These are phyloP conservation scores for Myopa tessellatipennis DNA, from an alignment of 2,888 invertebrate species.

Conservation along the genomic window DNA sequence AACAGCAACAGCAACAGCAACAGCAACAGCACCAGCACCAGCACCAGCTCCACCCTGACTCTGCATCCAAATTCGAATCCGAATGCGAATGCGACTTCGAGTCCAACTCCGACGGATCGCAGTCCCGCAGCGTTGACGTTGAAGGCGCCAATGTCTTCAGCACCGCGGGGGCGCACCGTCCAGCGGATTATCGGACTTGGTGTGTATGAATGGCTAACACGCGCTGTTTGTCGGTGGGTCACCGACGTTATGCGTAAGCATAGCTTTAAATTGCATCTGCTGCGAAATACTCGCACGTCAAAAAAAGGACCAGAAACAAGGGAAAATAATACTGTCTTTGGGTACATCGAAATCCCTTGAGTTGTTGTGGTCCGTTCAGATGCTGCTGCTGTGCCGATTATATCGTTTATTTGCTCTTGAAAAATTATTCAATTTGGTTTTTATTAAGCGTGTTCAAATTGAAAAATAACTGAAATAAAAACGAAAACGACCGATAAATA, in stretches of 20 bases:
- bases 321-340: neutral
- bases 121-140: slow-evolving; percentile 50
- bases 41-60: neutral
- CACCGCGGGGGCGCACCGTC: slow-evolving; percentile 56
- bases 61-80: neutral
- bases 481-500: slow-evolving; percentile 19
- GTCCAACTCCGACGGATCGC: slow-evolving; percentile 41
- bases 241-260: slow-evolving; percentile 30
- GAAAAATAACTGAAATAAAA: neutral
- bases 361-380: neutral
- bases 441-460: slow-evolving; percentile 25
- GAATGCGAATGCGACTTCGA: neutral
- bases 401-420: slow-evolving; percentile 37
- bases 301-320: neutral
- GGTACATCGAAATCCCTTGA: neutral
- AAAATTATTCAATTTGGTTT: slow-evolving; percentile 39
- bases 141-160: slow-evolving; percentile 63
- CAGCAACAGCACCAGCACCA: slow-evolving; percentile 15
- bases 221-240: slow-evolving; percentile 36
- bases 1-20: too few species aligned
- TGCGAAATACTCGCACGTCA: neutral
- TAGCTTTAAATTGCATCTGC: slow-evolving; percentile 36
- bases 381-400: slow-evolving; percentile 15
- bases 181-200: slow-evolving; percentile 4
- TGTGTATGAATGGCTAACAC: slow-evolving; percentile 36